These are phyloP conservation scores for Trissoscelio sp. DNA, from an alignment of 2,888 invertebrate species.

Conservation along the genomic window DNA sequence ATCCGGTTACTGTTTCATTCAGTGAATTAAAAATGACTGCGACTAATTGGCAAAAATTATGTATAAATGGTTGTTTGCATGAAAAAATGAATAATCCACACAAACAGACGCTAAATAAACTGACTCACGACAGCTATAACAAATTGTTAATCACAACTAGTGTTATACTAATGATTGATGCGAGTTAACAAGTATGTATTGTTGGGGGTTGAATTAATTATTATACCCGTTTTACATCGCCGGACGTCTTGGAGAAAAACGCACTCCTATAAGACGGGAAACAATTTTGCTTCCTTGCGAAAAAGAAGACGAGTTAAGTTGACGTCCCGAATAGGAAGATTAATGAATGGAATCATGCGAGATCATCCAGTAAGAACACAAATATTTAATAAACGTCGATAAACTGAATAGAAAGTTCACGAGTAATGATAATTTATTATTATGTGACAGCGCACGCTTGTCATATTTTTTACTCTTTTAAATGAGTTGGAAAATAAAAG, in stretches of 20 bases:
- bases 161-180: constrained; percentile 50
- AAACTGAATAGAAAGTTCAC: constrained; percentile 6
- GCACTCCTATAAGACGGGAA: constrained; percentile 26
- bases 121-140: constrained; percentile 35
- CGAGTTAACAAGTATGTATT: constrained; percentile 43
- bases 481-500: too few species aligned
- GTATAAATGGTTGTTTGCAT: constrained; percentile 1
- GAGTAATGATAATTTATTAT: constrained; percentile 30
- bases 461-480: background rate
- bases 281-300: constrained; percentile 30
- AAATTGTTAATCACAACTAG: constrained; percentile 38
- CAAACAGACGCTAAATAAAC: constrained; percentile 17
- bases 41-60: constrained; percentile 19
- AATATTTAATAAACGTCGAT: constrained; percentile 46
- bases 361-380: constrained; percentile 38
- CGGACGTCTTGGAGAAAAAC: constrained; percentile 23
- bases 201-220: constrained; percentile 36
- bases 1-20: too few species aligned
- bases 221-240: constrained; percentile 13
- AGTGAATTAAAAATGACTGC: too few species aligned
- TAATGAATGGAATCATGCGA: constrained; percentile 43
- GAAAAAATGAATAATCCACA: constrained; percentile 24
- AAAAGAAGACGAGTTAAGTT: constrained; percentile 24
- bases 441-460: background rate
- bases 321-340: constrained; percentile 40